These are phyloP conservation scores for Megathymus violae DNA, from an alignment of 1,140 invertebrate species.

Conservation along the genomic window DNA sequence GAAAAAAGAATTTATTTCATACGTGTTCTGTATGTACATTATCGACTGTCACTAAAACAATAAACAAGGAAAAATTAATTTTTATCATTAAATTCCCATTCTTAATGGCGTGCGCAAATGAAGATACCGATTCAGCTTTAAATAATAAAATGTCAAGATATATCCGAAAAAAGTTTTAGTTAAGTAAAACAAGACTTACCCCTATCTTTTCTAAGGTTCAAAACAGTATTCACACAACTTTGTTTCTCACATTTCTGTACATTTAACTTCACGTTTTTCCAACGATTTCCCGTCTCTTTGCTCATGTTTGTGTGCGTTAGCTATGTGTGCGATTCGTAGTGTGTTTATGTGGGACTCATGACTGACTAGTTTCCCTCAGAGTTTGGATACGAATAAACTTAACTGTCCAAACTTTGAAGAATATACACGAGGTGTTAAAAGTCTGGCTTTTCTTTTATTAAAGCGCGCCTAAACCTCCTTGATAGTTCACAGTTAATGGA, in stretches of 20 bases:
- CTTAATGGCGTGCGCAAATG: no score
- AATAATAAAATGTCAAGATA: no score
- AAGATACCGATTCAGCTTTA: no score
- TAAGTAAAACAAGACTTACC: constrained; percentile 43
- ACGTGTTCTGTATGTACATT: no score
- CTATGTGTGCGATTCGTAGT: constrained; percentile 4
- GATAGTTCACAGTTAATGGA: constrained; percentile 35
- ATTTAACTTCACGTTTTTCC: constrained; percentile 61
- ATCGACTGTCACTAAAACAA: no score
- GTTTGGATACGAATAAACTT: constrained; percentile 41
- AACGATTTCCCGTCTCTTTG: constrained; percentile 54
- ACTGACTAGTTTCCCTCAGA: constrained; percentile 39
- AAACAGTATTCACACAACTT: constrained; percentile 43
- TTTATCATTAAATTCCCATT: no score
- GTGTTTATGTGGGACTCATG: constrained; percentile 24
- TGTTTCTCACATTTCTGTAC: constrained; percentile 30
- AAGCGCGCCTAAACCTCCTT: constrained; percentile 25
- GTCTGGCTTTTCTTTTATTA: constrained; percentile 44
- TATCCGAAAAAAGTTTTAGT: no score
- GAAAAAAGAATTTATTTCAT: no score
- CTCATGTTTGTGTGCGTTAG: constrained; percentile 47
- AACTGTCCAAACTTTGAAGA: constrained; percentile 36
- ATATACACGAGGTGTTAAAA: constrained; percentile 47
- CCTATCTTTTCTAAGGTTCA: constrained; percentile 49
- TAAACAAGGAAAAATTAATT: no score